Base-by-base conservation (phyloP, 2,797 vertebrate species). In the Trichosurus vulpecula region DNA sequence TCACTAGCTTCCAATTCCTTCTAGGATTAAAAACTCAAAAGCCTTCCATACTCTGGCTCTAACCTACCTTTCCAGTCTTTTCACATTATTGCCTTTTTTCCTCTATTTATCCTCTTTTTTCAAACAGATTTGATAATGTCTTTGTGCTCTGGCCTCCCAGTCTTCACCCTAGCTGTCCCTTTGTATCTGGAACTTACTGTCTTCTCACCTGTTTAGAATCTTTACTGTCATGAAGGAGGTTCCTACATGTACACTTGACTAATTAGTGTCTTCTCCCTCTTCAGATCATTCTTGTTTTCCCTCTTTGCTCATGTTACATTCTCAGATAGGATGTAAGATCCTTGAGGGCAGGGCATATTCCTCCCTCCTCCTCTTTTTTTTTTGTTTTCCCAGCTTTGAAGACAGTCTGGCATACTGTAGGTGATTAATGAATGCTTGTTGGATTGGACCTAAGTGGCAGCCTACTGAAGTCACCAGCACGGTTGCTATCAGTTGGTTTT, bases 321-420 rank as follows among this genome's bases (percentile, higher is more conserved):
- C 16, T 87, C 22, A 4, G 51, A 3, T 27, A 51, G 74, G 1
- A 47, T 11, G 0, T 27, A 27, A 87, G n/a, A 41, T 81, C 19
- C 19, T 81, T 22, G 22, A 41, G n/a, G 2, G 16, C n/a, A 81
- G 66, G 74, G 35, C 61, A 87, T 51, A 51, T 87, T 13, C 4
- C 41, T 5, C 6, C 1, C 58, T 19, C 6, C 16, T 6, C 5
- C 3, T 2, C 4, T 6, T 19, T 25, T 22, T n/a, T 55, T 35
- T 31, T 61, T 35, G 2, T 61, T 58, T 87, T 41, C n/a, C 2
- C n/a, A 47, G 19, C n/a, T 47, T 81, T n/a, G n/a, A 47, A 2
- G 16, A 47, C 66, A 81, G 9, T 87, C 9, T 87, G 22, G 8
- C 2, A 87, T 11, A 27, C 19, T 74, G 41, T 47, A 74, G 22